phyloP scores from a whole-genome alignment of 2,113 vertebrate genomes.

The Cyanocitta stelleri region DNA sequence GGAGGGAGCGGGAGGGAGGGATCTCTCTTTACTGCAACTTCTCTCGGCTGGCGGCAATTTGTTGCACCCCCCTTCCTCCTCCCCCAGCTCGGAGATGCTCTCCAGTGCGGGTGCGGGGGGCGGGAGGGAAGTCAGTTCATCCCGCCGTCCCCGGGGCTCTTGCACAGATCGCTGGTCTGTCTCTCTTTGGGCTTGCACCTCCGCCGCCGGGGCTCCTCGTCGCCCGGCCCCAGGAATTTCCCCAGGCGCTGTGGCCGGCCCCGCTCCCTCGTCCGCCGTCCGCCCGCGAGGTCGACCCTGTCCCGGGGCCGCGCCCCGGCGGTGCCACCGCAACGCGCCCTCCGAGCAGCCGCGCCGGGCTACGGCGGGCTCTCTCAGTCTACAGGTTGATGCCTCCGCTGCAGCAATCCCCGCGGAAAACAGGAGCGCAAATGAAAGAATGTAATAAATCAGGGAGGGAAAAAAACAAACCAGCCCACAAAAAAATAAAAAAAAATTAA shows the following conservation, averaged over 20 bases:
- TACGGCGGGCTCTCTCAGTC: background rate
- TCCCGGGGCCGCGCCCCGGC: background rate
- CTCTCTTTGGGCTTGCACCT: background rate
- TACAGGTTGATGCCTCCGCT: constrained; percentile 5
- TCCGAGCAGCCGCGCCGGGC: background rate
- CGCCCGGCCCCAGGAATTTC: background rate
- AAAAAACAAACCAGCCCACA: too few species aligned
- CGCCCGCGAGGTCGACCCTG: background rate
- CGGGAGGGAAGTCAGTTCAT: background rate
- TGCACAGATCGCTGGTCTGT: background rate
- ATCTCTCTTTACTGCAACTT: constrained; percentile 38
- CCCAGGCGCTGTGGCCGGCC: background rate
- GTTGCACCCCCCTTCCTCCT: constrained; percentile 4
- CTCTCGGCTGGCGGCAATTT: constrained; percentile 15
- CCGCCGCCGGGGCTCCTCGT: background rate
- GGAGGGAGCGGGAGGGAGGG: background rate
- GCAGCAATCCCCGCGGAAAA: background rate
- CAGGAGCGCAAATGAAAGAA: background rate
- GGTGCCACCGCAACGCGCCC: background rate
- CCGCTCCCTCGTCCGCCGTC: background rate
- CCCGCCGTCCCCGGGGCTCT: background rate
- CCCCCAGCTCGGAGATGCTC: background rate
- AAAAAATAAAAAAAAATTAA: background rate
- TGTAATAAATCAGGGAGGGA: background rate
- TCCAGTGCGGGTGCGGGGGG: background rate